phyloP scores from a whole-genome alignment of 2,797 vertebrate species.

The Myripristis murdjan region DNA sequence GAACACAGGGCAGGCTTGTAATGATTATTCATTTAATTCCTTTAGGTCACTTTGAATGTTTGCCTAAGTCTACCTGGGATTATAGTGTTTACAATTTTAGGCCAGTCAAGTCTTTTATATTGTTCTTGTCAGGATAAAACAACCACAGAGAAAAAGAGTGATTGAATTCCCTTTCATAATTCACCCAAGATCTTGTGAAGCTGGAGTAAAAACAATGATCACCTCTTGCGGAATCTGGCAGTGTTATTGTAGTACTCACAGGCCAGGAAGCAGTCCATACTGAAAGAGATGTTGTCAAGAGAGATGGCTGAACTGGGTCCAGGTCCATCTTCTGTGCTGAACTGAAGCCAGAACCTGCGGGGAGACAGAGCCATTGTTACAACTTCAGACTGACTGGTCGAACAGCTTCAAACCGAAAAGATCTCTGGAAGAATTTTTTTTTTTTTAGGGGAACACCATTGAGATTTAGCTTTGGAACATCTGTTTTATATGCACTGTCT shows the following conservation, averaged over 20 bases:
- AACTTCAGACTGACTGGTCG: conserved; percentile 13
- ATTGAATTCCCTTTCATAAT: background rate
- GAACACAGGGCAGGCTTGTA: conserved; percentile 19
- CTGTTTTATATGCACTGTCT: background rate
- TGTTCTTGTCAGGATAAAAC: conserved; percentile 23
- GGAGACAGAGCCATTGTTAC: conserved; percentile 36
- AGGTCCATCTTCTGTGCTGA: conserved; percentile 89
- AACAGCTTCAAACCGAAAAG: conserved; percentile 27
- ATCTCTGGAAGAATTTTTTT: conserved; percentile 16
- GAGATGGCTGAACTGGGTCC: conserved; percentile 89
- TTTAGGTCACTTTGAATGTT: conserved; percentile 25
- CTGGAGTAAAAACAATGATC: conserved; percentile 1
- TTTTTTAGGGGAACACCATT: conserved; percentile 18
- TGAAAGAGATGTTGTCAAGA: conserved; percentile 96
- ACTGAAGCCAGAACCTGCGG: conserved; percentile 96
- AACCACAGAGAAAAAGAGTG: background rate
- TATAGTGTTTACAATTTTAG: conserved; percentile 4
- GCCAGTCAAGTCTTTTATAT: background rate
- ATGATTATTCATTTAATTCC: conserved; percentile 32
- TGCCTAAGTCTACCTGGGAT: background rate
- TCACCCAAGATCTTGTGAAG: conserved; percentile 14
- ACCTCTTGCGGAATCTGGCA: background rate
- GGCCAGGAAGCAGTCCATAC: conserved; percentile 96
- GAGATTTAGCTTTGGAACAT: conserved; percentile 20
- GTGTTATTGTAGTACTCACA: conserved; percentile 87